Base-by-base conservation (phyloP, 2,888 invertebrate species). In the Lomographa bimaculata region DNA sequence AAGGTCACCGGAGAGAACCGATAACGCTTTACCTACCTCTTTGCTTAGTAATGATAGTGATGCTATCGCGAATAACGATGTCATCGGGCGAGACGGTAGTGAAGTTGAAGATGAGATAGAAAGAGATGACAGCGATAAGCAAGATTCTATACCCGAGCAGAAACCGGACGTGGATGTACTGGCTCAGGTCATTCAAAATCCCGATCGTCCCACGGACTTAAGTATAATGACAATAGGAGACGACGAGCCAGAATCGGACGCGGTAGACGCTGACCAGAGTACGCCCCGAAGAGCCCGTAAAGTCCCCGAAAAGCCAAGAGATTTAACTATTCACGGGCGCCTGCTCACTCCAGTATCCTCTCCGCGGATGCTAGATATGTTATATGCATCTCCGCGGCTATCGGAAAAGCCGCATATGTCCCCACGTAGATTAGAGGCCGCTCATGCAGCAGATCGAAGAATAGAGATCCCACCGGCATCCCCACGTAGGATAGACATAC, bases 241-340 rank as follows among this genome's bases (percentile, higher is more conserved):
- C n/a, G 45, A 45, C 16, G 45, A 45, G 8, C 7, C 18, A 5
- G 28, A 44, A 8, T 91, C 92, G 1, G 7, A n/a, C n/a, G n/a
- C n/a, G n/a, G n/a, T n/a, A n/a, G n/a, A n/a, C n/a, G n/a, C n/a
- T n/a, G n/a, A n/a, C n/a, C n/a, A n/a, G 14, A 3, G 14, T 14
- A n/a, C n/a, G n/a, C 14, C 14, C 14, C 14, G 14, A 14, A 14
- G 3, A 14, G 14, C 4, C 14, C 3, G 26, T 16, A 1, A 16
- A 12, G 20, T 21, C 30, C n/a, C 8, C 3, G 26, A 26, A 1
- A 16, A 12, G 20, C 30, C 30, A 39, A 91, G 87, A 71, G 92
- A 93, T 64, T 73, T 92, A 36, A 91, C 90, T 54, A 83, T 89
- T 57, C 93, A 90, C 54, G 91, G 91, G 71, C 81, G 71, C 60